Percentiles rank a stretch among this genome's conserved stretches.
phyloP scores from a whole-genome alignment of 2,888 invertebrate genomes.

The Ferrisia virgata region DNA sequence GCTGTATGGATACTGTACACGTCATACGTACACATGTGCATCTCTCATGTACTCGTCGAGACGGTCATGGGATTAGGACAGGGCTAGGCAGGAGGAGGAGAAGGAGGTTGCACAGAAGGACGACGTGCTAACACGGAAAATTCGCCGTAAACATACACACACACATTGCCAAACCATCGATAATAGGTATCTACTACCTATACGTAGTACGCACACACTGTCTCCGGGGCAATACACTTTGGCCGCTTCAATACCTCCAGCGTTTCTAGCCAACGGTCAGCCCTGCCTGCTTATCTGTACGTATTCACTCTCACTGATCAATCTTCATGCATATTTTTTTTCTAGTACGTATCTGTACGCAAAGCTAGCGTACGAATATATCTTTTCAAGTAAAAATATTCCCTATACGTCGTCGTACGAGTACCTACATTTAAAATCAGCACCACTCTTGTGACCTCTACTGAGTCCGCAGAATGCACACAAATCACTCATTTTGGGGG shows the following conservation, averaged over 20 bases:
- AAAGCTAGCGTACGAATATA: no score
- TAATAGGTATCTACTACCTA: no score
- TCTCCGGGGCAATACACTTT: conserved; percentile 15
- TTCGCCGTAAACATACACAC: not conserved
- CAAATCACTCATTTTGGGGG: no score
- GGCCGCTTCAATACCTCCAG: not conserved
- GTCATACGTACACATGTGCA: not conserved
- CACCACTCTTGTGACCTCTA: no score
- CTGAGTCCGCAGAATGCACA: no score
- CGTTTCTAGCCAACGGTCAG: not conserved
- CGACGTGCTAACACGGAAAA: conserved; percentile 15
- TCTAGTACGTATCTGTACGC: no score
- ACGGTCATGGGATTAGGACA: not conserved
- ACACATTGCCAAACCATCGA: not conserved
- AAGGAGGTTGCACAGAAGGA: not conserved
- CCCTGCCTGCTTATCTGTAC: not conserved
- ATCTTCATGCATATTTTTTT: no score
- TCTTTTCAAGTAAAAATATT: no score
- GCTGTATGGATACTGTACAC: no score
- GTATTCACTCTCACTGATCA: not conserved
- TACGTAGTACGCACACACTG: no score
- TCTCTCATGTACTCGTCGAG: not conserved
- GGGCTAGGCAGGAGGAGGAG: not conserved
- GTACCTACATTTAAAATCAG: no score
- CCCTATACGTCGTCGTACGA: no score